These are phyloP conservation scores for Agrypnus murinus DNA, from an alignment of 2,888 invertebrate species.

Conservation along the genomic window DNA sequence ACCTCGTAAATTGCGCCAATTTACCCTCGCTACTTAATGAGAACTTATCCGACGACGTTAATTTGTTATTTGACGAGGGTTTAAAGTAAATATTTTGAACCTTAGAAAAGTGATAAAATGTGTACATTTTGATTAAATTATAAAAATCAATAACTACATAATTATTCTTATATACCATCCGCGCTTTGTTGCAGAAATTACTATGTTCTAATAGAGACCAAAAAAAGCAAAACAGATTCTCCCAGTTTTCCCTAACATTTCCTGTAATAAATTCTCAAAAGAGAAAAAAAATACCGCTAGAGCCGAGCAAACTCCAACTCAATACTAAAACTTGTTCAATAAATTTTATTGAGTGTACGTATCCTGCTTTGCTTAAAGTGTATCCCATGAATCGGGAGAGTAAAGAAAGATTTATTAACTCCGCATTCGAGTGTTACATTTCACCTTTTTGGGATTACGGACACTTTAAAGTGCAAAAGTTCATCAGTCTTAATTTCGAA, in stretches of 20 bases:
- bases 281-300: background rate
- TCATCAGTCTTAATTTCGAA: background rate
- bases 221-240: no score
- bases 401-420: constrained; percentile 1
- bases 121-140: background rate
- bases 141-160: constrained; percentile 3
- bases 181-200: no score
- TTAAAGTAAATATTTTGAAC: constrained; percentile 24
- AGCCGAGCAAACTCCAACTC: constrained; percentile 12
- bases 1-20: constrained; percentile 41
- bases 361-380: constrained; percentile 20
- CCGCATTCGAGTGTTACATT: background rate
- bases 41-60: constrained; percentile 27
- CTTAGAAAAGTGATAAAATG: background rate
- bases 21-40: constrained; percentile 39
- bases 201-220: no score
- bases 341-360: constrained; percentile 17
- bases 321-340: constrained; percentile 24
- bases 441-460: background rate
- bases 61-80: constrained; percentile 36
- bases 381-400: background rate
- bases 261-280: constrained; percentile 10
- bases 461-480: background rate
- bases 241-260: background rate
- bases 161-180: no score